phyloP scores from a whole-genome alignment of 1,140 invertebrate species.

The Platyscapa corneri region DNA sequence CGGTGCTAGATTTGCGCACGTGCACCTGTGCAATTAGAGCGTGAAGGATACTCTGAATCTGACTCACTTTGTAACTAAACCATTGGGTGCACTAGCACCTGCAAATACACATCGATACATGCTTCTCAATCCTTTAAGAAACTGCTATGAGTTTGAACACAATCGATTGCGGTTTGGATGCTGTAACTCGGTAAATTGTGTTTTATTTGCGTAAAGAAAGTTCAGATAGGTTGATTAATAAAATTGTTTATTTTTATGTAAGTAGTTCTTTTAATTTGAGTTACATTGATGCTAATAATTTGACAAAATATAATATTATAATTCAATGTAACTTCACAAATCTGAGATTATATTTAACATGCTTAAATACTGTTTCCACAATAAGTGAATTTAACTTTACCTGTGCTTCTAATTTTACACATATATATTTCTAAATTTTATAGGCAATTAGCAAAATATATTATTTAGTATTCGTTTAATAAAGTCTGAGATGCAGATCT shows the following conservation, averaged over 20 bases:
- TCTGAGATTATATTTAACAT: no score
- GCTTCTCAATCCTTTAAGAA: neutral
- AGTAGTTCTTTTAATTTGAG: neutral
- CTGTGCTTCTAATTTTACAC: no score
- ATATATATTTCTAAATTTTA: no score
- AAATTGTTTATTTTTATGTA: neutral
- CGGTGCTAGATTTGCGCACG: neutral
- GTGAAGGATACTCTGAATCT: slow-evolving; percentile 35
- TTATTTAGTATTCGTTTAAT: no score
- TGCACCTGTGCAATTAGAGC: slow-evolving; percentile 40
- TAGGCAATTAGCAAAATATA: no score
- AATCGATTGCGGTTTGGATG: neutral
- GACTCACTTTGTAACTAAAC: neutral
- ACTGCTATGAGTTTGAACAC: neutral
- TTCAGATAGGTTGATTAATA: neutral
- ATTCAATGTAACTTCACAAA: no score
- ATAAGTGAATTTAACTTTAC: no score
- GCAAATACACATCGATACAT: neutral
- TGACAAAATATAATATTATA: no score
- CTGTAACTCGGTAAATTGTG: neutral
- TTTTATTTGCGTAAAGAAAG: neutral
- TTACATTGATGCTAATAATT: neutral
- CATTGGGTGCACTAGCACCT: neutral
- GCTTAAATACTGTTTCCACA: no score
- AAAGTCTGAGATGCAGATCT: no score